Evolutionary conservation across 2,888 invertebrate genomes (phyloP).

Genomic region (Balanococcus diminutus): DNA sequence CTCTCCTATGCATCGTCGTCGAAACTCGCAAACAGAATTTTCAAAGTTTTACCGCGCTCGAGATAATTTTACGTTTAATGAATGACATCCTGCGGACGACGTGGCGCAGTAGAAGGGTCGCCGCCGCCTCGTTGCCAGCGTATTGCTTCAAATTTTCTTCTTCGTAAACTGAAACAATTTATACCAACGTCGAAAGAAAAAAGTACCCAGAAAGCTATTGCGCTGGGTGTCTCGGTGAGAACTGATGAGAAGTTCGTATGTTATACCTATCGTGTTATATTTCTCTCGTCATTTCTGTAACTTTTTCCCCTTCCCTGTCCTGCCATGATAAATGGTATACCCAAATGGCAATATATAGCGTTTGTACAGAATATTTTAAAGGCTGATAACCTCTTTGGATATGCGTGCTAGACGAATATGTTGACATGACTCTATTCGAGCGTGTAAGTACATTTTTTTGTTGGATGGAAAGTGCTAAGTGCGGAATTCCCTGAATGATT

Average conservation of each 20-base stretch:
- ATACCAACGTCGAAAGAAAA: too few species aligned
- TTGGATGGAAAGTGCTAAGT: too few species aligned
- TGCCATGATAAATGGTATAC: not conserved
- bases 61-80: not conserved
- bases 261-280: not conserved
- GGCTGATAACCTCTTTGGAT: not conserved
- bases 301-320: not conserved
- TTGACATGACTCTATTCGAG: not conserved
- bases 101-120: too few species aligned
- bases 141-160: not conserved
- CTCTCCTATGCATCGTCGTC: not conserved
- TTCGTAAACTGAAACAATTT: not conserved
- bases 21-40: not conserved
- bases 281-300: not conserved
- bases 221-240: not conserved
- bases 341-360: not conserved
- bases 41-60: not conserved
- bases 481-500: too few species aligned
- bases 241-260: not conserved
- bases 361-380: not conserved
- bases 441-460: too few species aligned
- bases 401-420: not conserved
- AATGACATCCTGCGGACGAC: not conserved
- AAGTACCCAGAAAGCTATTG: too few species aligned
- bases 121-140: not conserved